Evolutionary conservation across 2,113 vertebrate species (phyloP), one percentile per base, ranked within the genome.

Genomic region (Trichomycterus rosablanca): DNA sequence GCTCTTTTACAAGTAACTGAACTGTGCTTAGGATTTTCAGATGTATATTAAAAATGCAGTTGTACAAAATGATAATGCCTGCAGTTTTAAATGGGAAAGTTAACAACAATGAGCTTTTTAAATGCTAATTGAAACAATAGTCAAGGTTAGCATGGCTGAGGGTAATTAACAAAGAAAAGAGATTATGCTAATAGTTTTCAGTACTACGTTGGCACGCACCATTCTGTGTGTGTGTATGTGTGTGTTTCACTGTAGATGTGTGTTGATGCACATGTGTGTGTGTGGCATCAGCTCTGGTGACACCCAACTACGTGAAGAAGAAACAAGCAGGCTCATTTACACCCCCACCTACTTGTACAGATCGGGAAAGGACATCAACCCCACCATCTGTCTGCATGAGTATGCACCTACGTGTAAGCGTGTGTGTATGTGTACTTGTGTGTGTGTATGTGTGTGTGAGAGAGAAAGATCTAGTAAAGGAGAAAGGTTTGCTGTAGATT

Each of bases 91-190:
- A 80, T 74, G 75, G 61, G 69, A 70, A 67, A 76, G 57, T 49
- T 62, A 66, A 70, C 70, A 66, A 74, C 52, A 85, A 84, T 89
- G 84, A 84, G 83, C 83, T 87, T 87, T 89, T 90, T 89, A 87
- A 55, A 86, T 83, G 87, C 88, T 89, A 90, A 93, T 93, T 91
- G 92, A 88, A 66, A 89, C 83, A 76, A 78, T 81, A 85, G 88
- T 77, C 82, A 91, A 91, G 89, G 90, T 89, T 88, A 91, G 81
- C 87, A 83, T 86, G 87, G 84, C 83, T 73, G 72, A 88, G 84
- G 79, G 90, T 93, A 94, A 94, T 95, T 94, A 89, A 86, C 83
- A 86, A 84, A 84, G 83, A 91, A 89, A 87, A 84, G 83, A 83
- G 4, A 88, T 83, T 84, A 85, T 81, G 83, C 88, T 94, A 95